Percentiles rank a stretch among this genome's conserved stretches.
Conservation (phyloP, 2,113 vertebrate species). For the Henicopernis longicauda region DNA sequence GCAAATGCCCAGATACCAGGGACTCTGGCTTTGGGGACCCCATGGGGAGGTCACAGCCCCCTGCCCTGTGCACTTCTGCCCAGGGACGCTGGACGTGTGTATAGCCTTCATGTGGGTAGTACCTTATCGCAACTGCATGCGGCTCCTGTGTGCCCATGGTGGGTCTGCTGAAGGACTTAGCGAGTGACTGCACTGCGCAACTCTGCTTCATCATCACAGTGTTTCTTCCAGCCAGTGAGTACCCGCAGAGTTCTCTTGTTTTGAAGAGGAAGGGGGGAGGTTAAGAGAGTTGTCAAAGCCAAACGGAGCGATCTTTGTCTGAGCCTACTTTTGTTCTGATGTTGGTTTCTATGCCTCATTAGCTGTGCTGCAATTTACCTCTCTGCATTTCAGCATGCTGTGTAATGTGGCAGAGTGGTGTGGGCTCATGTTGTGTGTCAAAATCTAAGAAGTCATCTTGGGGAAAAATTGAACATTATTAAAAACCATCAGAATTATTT, state of each 20-base stretch:
- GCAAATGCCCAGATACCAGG: neutral
- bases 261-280: neutral
- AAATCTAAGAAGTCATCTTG: neutral
- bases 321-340: neutral
- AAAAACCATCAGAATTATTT: neutral
- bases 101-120: fast-evolving
- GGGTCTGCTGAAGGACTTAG: neutral
- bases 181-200: neutral
- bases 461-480: neutral
- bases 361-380: neutral
- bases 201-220: neutral
- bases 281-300: neutral
- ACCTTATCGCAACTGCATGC: fast-evolving
- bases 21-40: neutral
- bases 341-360: neutral
- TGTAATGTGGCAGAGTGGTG: neutral
- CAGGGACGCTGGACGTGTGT: neutral
- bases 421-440: neutral
- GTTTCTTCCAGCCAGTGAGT: neutral
- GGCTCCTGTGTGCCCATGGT: neutral
- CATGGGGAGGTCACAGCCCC: neutral
- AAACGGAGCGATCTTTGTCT: neutral
- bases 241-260: neutral
- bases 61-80: neutral
- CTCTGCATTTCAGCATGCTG: neutral